phyloP scores from a whole-genome alignment of 2,113 vertebrate species.

The Pelvicachromis taeniatus region DNA sequence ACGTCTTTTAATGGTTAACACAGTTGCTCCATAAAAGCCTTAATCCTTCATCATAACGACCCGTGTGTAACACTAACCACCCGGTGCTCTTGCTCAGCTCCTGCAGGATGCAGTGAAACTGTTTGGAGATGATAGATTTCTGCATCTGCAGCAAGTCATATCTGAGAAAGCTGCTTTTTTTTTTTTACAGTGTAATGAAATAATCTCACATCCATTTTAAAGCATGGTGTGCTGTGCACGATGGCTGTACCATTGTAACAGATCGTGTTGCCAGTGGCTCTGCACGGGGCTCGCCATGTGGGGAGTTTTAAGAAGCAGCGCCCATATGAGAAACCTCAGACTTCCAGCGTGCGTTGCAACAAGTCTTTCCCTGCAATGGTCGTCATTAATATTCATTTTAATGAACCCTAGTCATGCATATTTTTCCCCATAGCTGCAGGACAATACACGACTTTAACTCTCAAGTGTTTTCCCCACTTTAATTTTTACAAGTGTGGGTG shows the following conservation, averaged over 20 bases:
- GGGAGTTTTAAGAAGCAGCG: not conserved
- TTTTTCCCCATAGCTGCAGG: not conserved
- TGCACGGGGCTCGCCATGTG: not conserved
- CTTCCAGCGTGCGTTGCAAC: not conserved
- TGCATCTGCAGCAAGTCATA: not conserved
- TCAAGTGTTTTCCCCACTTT: constrained; percentile 9
- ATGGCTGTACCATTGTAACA: not conserved
- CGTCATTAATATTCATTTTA: not conserved
- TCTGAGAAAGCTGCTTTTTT: not conserved
- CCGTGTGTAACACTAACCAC: not conserved
- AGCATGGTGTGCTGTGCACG: not conserved
- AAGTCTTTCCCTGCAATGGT: not conserved
- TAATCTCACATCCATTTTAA: not conserved
- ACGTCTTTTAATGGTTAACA: not conserved
- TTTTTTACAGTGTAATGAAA: not conserved
- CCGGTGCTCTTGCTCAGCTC: not conserved
- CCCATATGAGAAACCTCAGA: not conserved
- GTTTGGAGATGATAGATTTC: not conserved
- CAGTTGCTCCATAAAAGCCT: not conserved
- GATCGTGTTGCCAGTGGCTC: not conserved
- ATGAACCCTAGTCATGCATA: not conserved
- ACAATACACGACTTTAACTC: constrained; percentile 2
- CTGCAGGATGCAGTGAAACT: not conserved
- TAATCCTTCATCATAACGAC: too few species aligned
- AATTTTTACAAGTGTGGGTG: constrained; percentile 28